Percentiles rank a stretch among this genome's conserved stretches.
These are phyloP conservation scores for Xestia ashworthii DNA, from an alignment of 2,888 invertebrate genomes.

Conservation along the genomic window DNA sequence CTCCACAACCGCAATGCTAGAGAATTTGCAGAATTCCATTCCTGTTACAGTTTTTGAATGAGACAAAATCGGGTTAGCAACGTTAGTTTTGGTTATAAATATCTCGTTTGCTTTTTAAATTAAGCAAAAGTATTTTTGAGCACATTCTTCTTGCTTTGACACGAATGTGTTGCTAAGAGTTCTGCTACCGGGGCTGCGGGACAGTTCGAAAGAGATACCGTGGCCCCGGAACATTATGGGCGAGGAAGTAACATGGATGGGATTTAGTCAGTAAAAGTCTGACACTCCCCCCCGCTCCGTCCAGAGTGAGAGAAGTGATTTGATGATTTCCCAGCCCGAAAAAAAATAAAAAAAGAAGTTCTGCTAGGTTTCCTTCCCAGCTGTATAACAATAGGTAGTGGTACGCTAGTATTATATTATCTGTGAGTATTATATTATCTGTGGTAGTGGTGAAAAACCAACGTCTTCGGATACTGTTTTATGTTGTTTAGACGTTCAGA, in stretches of 20 bases:
- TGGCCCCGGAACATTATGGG: no score
- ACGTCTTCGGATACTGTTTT: background rate
- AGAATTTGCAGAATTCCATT: conserved; percentile 14
- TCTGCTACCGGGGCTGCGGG: no score
- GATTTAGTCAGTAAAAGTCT: no score
- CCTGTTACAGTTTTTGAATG: background rate
- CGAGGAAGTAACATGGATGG: no score
- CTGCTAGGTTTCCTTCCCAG: background rate
- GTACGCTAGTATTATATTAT: no score
- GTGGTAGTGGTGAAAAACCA: background rate
- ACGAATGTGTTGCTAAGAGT: background rate
- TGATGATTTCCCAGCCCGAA: no score
- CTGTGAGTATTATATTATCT: no score
- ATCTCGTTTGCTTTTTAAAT: background rate
- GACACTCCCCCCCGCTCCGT: no score
- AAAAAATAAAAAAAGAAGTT: no score
- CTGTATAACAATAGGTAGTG: background rate
- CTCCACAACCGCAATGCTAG: background rate
- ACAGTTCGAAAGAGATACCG: no score
- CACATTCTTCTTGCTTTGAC: background rate
- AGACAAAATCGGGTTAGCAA: conserved; percentile 3
- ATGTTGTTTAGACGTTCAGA: background rate
- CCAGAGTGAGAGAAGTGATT: no score
- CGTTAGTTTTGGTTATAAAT: background rate
- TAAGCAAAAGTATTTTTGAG: background rate